These are phyloP conservation scores for Neolamprologus modestus DNA, from an alignment of 2,113 vertebrate species.

Conservation along the genomic window DNA sequence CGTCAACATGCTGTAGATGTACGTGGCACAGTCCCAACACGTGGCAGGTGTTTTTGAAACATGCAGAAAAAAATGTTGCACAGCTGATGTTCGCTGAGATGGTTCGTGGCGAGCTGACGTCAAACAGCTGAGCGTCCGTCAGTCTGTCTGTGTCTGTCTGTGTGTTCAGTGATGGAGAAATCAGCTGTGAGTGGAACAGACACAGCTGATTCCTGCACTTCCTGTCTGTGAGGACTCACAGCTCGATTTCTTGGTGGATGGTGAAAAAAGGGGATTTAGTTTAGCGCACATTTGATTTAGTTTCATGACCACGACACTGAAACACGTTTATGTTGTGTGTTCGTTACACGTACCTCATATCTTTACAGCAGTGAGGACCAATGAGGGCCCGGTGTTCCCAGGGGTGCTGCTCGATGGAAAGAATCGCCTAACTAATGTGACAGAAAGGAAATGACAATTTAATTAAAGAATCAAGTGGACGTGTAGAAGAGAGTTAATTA, in stretches of 20 bases:
- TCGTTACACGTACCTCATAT: background rate
- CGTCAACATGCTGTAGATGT: background rate
- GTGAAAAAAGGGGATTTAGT: background rate
- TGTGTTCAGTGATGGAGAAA: background rate
- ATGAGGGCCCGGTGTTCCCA: background rate
- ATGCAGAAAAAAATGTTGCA: background rate
- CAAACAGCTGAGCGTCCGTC: background rate
- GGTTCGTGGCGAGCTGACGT: background rate
- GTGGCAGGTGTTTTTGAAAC: background rate
- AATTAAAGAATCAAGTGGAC: background rate
- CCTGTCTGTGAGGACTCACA: background rate
- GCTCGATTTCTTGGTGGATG: background rate
- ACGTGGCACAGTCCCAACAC: background rate
- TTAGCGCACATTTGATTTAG: background rate
- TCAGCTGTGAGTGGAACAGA: background rate
- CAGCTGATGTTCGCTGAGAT: background rate
- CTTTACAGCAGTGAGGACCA: background rate
- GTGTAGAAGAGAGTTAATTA: background rate
- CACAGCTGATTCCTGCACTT: background rate
- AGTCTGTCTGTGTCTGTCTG: background rate
- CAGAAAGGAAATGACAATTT: background rate
- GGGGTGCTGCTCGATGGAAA: background rate
- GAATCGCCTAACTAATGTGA: rapidly evolving
- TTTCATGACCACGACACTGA: rapidly evolving
- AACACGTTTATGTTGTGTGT: background rate